Evolutionary conservation across 2,113 vertebrate genomes (phyloP), one percentile per base, ranked within the genome.

Genomic region (Archocentrus centrarchus): DNA sequence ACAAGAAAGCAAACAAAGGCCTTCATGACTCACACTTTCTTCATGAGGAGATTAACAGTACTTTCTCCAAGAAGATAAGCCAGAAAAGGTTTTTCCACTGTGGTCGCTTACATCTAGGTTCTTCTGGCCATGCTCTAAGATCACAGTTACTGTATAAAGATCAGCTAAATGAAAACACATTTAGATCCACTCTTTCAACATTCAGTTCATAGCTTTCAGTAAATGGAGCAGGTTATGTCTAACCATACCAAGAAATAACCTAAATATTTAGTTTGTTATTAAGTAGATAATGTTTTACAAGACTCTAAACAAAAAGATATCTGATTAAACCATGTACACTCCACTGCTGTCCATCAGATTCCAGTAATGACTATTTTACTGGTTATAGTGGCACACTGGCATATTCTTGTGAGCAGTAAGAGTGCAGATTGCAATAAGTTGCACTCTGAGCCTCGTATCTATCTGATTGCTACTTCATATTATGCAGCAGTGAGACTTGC

Each of bases 381-480:
- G 10, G 57, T 44, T 8, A 63, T 60, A 47, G 35, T 20, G 44
- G n/a, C 24, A 85, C 64, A 14, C 30, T 50, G 83, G 70, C n/a
- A 11, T 37, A 53, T 32, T 75, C 32, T 39, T 24, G 17, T 60
- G 60, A n/a, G n/a, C 50, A 63, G 63, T 57, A 60, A 76, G 22
- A 81, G 77, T 35, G 50, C 30, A 32, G 59, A 35, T 79, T 83
- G 84, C 77, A 89, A 84, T 82, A 78, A 75, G 53, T 90, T 75
- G 75, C 64, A 85, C 55, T 37, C n/a, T 85, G 44, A 68, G 17
- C 27, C 35, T 81, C 59, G 32, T 27, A 47, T 81, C 55, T 78
- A 70, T 84, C 81, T 87, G 87, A 85, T 60, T 79, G 77, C 64
- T 44, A 58, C 55, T 66, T 79, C 62, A 73, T 79, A 89, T 87